Conservation (phyloP, 2,113 vertebrate genomes). For the Epinephelus cyanopodus region DNA sequence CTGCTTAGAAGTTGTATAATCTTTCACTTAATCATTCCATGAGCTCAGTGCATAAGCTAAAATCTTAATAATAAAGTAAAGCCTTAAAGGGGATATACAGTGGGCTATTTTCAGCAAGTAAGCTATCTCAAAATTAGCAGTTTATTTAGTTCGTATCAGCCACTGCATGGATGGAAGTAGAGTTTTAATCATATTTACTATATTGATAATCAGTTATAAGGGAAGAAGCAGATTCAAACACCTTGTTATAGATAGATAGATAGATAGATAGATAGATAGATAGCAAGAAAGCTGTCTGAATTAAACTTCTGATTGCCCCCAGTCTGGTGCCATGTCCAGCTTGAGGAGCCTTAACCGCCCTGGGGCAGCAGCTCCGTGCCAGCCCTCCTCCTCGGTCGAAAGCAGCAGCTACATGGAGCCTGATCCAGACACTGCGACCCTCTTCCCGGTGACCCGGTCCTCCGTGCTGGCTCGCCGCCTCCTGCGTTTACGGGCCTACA, state of each 20-base stretch:
- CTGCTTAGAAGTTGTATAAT: background rate
- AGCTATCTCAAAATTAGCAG: no score
- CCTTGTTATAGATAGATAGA: background rate
- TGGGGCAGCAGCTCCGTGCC: conserved; percentile 1
- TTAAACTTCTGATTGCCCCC: background rate
- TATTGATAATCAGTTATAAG: no score
- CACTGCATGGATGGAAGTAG: no score
- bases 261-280: background rate
- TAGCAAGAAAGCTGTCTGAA: background rate
- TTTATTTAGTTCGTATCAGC: no score
- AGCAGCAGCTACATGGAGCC: background rate
- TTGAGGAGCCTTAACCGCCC: conserved; percentile 14
- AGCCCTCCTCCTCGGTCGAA: conserved; percentile 53
- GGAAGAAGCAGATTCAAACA: no score
- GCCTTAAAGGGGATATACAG: background rate
- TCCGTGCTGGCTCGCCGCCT: conserved; percentile 39
- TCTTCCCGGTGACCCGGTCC: conserved; percentile 2
- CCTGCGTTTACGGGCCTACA: conserved; percentile 33
- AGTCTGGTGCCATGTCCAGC: conserved; percentile 61
- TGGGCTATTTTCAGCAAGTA: no score
- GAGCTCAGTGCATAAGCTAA: background rate
- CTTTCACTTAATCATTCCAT: background rate
- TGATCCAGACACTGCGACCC: background rate
- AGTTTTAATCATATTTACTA: background rate
- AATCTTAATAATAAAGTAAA: background rate